Percentiles rank a stretch among this genome's conserved stretches.
Evolutionary conservation across 1,140 invertebrate species (phyloP).

Genomic region (Orussus abietinus): DNA sequence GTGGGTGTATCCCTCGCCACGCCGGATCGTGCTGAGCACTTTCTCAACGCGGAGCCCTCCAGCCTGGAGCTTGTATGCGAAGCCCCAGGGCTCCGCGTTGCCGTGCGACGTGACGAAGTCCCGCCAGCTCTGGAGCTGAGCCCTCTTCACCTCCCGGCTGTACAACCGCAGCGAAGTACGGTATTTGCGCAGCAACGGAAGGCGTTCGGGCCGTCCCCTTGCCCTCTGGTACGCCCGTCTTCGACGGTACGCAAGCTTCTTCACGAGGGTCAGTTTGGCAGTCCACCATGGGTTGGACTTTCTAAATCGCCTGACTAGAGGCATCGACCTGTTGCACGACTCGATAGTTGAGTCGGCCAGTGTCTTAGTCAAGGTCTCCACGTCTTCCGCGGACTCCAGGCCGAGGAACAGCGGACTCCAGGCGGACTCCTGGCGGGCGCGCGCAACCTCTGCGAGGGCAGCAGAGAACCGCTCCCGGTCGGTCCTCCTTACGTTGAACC

Average conservation of each 20-base stretch:
- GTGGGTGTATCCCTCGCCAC: no score
- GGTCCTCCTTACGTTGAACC: conserved; percentile 1
- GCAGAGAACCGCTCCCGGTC: conserved; percentile 2
- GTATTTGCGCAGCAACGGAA: neutral
- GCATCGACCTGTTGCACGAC: conserved; percentile 6
- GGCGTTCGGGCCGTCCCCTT: neutral
- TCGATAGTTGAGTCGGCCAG: conserved; percentile 2
- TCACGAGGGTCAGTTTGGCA: neutral
- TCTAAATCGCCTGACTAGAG: neutral
- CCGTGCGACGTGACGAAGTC: conserved; percentile 6
- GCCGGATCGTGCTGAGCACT: conserved; percentile 1
- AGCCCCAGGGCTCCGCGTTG: conserved; percentile 9
- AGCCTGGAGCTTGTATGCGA: conserved; percentile 9
- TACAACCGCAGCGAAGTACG: conserved; percentile 5
- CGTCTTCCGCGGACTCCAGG: neutral
- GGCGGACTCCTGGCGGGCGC: neutral
- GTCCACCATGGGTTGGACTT: conserved; percentile 14
- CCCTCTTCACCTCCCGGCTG: conserved; percentile 4
- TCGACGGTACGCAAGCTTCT: neutral
- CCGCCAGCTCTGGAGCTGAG: conserved; percentile 6
- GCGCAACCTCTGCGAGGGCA: no score
- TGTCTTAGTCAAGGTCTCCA: conserved; percentile 1
- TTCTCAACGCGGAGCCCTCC: conserved; percentile 6
- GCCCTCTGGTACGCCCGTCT: neutral
- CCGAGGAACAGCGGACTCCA: conserved; percentile 5